These are phyloP conservation scores for Carettochelys insculpta DNA, from an alignment of 2,113 vertebrate species.

Conservation along the genomic window DNA sequence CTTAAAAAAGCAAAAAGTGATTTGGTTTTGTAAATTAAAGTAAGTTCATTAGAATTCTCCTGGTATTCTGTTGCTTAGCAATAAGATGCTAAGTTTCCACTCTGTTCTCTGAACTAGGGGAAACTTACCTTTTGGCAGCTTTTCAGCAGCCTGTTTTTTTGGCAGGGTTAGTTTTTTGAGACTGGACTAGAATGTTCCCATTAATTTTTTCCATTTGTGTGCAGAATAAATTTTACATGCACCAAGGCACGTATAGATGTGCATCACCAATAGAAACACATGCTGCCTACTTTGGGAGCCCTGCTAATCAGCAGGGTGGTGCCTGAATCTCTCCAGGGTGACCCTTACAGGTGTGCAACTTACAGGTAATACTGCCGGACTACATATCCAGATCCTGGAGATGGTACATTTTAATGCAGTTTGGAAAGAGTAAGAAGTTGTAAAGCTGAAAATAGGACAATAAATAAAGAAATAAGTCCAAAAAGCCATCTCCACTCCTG, in stretches of 20 bases:
- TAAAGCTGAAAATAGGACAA: background rate
- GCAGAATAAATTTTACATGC: no score
- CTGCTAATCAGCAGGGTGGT: no score
- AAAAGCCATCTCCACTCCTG: background rate
- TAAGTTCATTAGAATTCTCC: background rate
- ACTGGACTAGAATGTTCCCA: background rate
- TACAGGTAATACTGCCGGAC: background rate
- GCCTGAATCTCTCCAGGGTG: no score
- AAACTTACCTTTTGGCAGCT: constrained; percentile 8
- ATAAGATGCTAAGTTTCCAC: background rate
- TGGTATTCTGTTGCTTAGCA: background rate
- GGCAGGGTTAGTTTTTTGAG: background rate
- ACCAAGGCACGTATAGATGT: no score
- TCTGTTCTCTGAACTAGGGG: fast-evolving
- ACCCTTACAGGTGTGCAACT: no score
- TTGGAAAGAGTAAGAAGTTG: background rate
- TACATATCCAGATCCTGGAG: background rate
- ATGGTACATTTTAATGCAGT: background rate
- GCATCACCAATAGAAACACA: no score
- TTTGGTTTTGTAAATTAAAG: constrained; percentile 37
- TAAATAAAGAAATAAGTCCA: no score
- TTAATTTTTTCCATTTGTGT: no score
- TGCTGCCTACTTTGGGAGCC: no score
- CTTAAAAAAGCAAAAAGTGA: constrained; percentile 12
- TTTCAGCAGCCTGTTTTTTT: background rate